Conservation (phyloP, 2,113 vertebrate species). For the Apodemus sylvaticus region DNA sequence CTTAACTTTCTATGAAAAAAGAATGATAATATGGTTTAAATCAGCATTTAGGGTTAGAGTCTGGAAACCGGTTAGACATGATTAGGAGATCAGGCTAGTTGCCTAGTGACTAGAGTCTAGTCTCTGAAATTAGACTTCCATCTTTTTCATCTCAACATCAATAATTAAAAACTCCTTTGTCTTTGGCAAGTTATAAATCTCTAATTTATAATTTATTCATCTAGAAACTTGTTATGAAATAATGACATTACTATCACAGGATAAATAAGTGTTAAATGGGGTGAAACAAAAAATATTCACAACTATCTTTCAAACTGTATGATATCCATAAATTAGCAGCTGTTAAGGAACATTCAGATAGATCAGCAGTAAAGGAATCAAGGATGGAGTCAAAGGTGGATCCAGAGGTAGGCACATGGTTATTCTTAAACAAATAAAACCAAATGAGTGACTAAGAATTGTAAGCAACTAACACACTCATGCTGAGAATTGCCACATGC, state of each 20-base stretch:
- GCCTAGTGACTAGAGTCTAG: background rate
- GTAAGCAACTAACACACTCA: background rate
- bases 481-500: too few species aligned
- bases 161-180: background rate
- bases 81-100: background rate
- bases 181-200: background rate
- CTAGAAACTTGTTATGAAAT: background rate
- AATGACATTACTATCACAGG: background rate
- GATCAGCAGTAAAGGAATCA: background rate
- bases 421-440: background rate
- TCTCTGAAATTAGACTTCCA: background rate
- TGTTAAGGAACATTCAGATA: background rate
- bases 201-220: background rate
- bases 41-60: background rate
- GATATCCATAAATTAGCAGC: background rate
- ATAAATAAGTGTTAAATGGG: constrained; percentile 6
- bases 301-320: background rate
- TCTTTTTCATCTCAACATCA: background rate
- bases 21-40: background rate
- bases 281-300: background rate
- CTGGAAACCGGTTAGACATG: background rate
- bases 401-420: background rate
- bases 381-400: background rate
- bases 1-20: background rate
- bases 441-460: background rate